These are phyloP conservation scores for Machaerirhynchus nigripectus DNA, from an alignment of 2,113 vertebrate species.

Conservation along the genomic window DNA sequence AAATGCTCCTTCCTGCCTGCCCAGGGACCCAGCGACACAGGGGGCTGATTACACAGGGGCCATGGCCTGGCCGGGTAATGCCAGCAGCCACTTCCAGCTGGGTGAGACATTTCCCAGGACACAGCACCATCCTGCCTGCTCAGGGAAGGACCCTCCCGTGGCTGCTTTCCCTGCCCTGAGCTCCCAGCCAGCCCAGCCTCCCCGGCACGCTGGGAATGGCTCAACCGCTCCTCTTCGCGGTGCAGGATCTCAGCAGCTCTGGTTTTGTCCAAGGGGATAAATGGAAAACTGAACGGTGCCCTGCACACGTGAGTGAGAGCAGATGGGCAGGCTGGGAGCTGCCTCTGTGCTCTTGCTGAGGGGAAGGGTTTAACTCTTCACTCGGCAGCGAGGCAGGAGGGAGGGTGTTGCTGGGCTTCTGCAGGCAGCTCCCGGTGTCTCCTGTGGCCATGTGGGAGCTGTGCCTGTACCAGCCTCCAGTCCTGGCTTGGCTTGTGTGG, in stretches of 20 bases:
- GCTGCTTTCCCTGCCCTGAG: neutral
- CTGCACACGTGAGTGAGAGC: neutral
- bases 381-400: neutral
- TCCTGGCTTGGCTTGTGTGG: neutral
- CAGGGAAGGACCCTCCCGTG: neutral
- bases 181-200: neutral
- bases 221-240: neutral
- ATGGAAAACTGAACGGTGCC: neutral
- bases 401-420: neutral
- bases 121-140: neutral
- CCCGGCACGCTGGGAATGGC: accelerated
- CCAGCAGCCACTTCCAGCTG: neutral
- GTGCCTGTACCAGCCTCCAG: neutral
- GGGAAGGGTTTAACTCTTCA: neutral
- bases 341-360: neutral
- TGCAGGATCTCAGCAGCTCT: neutral
- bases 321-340: neutral
- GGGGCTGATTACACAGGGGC: neutral
- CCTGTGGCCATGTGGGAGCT: neutral
- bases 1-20: neutral
- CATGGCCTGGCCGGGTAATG: neutral
- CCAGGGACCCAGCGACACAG: neutral
- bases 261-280: neutral
- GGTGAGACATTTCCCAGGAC: neutral
- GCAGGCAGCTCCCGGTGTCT: neutral